A percentile compares a stretch with the other conserved stretches of the same genome.
phyloP scores from a whole-genome alignment of 2,888 invertebrate species.

The Athetis lepigone region DNA sequence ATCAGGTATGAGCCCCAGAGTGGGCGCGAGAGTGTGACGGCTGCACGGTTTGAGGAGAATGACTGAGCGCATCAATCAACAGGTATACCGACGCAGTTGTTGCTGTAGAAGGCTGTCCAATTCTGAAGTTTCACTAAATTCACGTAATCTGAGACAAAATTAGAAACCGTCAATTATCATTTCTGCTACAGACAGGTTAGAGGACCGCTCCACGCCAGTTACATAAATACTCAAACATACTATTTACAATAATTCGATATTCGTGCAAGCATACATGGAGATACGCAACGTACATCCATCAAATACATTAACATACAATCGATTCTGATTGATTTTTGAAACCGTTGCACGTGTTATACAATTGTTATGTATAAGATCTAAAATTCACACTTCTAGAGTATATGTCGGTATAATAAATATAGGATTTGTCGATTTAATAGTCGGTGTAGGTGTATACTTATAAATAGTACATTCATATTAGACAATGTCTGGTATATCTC shows the following conservation, averaged over 20 bases:
- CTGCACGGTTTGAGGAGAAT: conserved; percentile 38
- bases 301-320: conserved; percentile 45
- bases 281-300: conserved; percentile 16
- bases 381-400: conserved; percentile 53
- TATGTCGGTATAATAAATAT: conserved; percentile 54
- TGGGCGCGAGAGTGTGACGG: conserved; percentile 43
- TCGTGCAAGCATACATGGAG: conserved; percentile 34
- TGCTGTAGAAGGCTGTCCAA: conserved; percentile 64
- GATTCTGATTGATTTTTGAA: conserved; percentile 29
- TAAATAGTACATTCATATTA: conserved; percentile 48
- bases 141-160: conserved; percentile 66
- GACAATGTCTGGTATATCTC: conserved; percentile 51
- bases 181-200: conserved; percentile 52
- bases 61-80: conserved; percentile 53
- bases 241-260: conserved; percentile 59
- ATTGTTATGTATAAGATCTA: conserved; percentile 52
- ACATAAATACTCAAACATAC: conserved; percentile 31
- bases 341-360: conserved; percentile 46
- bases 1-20: conserved; percentile 45
- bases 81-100: conserved; percentile 62
- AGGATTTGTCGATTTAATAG: conserved; percentile 49
- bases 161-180: conserved; percentile 62
- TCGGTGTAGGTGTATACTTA: conserved; percentile 44
- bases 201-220: conserved; percentile 47
- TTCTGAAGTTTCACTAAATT: conserved; percentile 65